Evolutionary conservation across 53 echinoderm and acorn worm species (phyloP), one percentile per base, ranked within the genome.

Genomic region (Patiria pectinifera): DNA sequence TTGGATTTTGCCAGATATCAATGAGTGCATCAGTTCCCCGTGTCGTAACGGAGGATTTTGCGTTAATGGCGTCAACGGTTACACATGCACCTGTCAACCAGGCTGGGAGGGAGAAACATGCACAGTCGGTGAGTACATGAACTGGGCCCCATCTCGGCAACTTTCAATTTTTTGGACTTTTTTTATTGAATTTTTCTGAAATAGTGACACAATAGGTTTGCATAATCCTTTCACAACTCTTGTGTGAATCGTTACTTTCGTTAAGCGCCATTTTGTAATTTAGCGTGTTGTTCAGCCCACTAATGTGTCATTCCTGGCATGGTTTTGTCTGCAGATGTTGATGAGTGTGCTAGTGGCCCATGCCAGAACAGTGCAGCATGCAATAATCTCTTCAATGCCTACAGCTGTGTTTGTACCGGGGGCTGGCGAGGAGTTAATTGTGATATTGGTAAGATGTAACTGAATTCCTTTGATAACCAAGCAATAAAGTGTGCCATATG

Each of bases 391-490:
- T 25, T 86, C 58, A 86, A 86, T 63, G 11, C 16, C 1, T 92
- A 58, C 44, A 0, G 0, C 3, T 92, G 92, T 69, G 44, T 11
- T 12, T 92, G 92, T n/a, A 47, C 24, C 4, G 22, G 46, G 48
- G 92, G 95, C 15, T 95, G 86, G 85, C 82, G 58, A 11, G 95
- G 95, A 48, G 6, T n/a, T 22, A 83, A 85, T 70, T 94, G 95
- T 69, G 62, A 92, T 72, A 89, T 81, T 0, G 86, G 95, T 94
- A 43, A 60, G 89, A 77, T 16, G 62, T 16, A 13, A 26, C 3
- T 23, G 22, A 7, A 83, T n/a, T 4, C 14, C 11, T 23, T 24
- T 25, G 8, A 60, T 5, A 19, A 83, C 4, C 60, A 3, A 35
- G 83, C 0, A 4, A 0, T 3, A 9, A 62, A 11, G 43, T 43